These are phyloP conservation scores for Acromyrmex echinatior DNA, from an alignment of 1,140 invertebrate genomes.

Conservation along the genomic window DNA sequence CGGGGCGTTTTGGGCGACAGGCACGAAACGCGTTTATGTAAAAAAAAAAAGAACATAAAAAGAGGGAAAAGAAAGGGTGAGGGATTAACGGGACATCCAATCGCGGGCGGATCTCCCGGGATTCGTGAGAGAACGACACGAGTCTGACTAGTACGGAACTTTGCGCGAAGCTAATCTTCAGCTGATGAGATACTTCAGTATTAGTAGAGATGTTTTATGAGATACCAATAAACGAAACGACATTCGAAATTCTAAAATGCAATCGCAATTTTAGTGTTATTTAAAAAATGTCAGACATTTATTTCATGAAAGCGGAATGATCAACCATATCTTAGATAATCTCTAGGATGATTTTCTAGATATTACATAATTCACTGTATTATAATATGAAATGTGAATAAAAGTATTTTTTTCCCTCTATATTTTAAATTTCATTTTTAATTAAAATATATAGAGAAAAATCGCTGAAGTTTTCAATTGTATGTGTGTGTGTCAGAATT, in stretches of 20 bases:
- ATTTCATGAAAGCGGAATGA: not conserved
- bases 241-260: not conserved
- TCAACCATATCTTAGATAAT: not conserved
- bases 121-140: constrained; percentile 39
- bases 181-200: not conserved
- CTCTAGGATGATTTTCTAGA: not conserved
- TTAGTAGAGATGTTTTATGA: not conserved
- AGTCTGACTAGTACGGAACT: constrained; percentile 27
- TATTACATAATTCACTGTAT: not conserved
- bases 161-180: not conserved
- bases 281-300: not conserved
- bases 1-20: constrained; percentile 60
- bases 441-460: constrained; percentile 17
- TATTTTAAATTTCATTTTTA: constrained; percentile 4
- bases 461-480: not conserved
- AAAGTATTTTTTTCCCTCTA: not conserved
- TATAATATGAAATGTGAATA: not conserved
- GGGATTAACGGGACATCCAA: constrained; percentile 53
- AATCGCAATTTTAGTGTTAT: not conserved
- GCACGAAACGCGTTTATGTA: constrained; percentile 59
- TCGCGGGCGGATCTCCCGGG: constrained; percentile 41
- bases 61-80: not conserved
- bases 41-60: constrained; percentile 2
- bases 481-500: not conserved
- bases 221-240: not conserved